Evolutionary conservation across 53 echinoderm and acorn worm genomes (phyloP).

Genomic region (Pentamera pediparva): DNA sequence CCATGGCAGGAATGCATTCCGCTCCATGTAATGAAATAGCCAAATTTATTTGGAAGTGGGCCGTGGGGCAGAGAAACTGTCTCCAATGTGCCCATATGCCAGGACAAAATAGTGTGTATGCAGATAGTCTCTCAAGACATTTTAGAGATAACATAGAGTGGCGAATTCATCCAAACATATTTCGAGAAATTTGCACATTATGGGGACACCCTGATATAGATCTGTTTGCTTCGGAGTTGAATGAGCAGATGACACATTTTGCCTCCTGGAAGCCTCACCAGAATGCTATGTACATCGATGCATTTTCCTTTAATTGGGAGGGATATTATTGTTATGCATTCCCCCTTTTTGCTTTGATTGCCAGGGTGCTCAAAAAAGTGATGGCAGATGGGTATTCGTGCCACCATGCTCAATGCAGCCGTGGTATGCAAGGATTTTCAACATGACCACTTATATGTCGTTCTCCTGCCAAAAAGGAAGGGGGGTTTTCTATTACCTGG

Average conservation of each 20-base stretch:
- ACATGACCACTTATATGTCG: constrained; percentile 16
- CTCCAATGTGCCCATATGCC: not conserved
- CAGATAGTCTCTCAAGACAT: not conserved
- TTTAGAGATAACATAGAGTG: constrained; percentile 12
- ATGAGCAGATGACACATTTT: constrained; percentile 5
- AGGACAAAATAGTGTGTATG: constrained; percentile 3
- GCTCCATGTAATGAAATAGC: constrained; percentile 2
- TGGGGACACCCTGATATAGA: constrained; percentile 20
- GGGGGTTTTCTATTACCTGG: not conserved
- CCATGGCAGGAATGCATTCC: constrained; percentile 6
- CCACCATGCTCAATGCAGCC: constrained; percentile 15
- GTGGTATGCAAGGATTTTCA: not conserved
- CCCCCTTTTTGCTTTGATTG: constrained; percentile 10
- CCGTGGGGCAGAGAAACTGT: not conserved
- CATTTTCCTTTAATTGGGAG: not conserved
- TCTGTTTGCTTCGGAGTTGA: constrained; percentile 9
- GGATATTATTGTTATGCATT: not conserved
- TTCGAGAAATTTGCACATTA: not conserved
- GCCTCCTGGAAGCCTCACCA: constrained; percentile 17
- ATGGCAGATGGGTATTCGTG: not conserved
- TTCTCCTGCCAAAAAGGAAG: not conserved
- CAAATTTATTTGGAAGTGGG: constrained; percentile 22
- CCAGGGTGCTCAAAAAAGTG: constrained; percentile 21
- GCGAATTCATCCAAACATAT: constrained; percentile 14
- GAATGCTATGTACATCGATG: not conserved